Conservation (phyloP, 2,113 vertebrate species). For the Dascyllus trimaculatus region DNA sequence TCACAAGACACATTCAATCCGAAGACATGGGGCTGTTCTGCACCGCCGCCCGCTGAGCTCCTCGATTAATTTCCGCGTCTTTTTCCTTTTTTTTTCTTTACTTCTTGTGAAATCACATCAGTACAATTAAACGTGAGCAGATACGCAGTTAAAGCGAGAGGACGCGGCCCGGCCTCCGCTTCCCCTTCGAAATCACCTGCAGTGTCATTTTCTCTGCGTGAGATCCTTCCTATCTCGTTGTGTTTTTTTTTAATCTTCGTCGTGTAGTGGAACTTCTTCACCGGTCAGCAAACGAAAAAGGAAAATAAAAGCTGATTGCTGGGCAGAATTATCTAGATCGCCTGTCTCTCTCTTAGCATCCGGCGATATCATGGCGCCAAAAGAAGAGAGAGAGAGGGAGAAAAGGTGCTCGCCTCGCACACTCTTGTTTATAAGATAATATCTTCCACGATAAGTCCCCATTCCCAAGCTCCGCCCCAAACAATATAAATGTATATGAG, state of each 20-base stretch:
- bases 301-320: conserved; percentile 74
- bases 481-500: conserved; percentile 88
- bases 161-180: conserved; percentile 11
- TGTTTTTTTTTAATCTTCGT: conserved; percentile 63
- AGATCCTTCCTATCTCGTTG: conserved; percentile 34
- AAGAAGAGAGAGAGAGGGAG: conserved; percentile 47
- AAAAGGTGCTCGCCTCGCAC: conserved; percentile 58
- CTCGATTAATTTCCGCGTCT: conserved; percentile 62
- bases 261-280: conserved; percentile 65
- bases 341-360: conserved; percentile 69
- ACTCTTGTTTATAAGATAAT: conserved; percentile 81
- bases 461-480: conserved; percentile 66
- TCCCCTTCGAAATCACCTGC: conserved; percentile 49
- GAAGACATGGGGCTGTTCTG: conserved; percentile 46
- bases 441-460: conserved; percentile 75
- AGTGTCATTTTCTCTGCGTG: conserved; percentile 66
- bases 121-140: conserved; percentile 52
- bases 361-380: conserved; percentile 62
- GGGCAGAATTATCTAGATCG: conserved; percentile 77
- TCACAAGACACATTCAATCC: conserved; percentile 56
- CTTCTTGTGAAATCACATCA: conserved; percentile 50
- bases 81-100: conserved; percentile 3
- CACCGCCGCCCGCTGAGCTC: conserved; percentile 46
- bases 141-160: conserved; percentile 38
- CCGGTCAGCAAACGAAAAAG: conserved; percentile 69